Conservation (phyloP, 2,113 vertebrate species). For the Apodemus sylvaticus region DNA sequence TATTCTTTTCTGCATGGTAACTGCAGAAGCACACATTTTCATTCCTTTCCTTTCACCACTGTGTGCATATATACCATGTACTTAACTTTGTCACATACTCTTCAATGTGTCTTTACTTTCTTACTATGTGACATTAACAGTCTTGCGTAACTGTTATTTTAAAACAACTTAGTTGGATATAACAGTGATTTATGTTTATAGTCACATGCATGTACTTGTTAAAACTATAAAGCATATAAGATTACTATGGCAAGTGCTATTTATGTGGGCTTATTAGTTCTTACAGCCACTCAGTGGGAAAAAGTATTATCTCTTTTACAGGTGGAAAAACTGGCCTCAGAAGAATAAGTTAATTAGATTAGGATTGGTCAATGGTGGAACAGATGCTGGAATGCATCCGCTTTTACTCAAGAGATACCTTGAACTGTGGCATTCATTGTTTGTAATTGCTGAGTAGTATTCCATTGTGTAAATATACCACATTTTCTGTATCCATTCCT, state of each 20-base stretch:
- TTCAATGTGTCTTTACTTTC: background rate
- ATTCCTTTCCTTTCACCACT: background rate
- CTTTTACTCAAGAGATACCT: rapidly evolving
- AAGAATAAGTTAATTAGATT: background rate
- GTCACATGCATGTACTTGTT: background rate
- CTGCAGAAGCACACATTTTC: background rate
- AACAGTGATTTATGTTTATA: background rate
- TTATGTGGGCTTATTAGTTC: background rate
- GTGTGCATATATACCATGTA: too few species aligned
- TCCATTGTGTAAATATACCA: too few species aligned
- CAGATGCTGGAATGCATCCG: background rate
- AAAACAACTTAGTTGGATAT: background rate
- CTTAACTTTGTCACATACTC: background rate
- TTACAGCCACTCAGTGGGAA: background rate
- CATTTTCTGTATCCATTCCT: too few species aligned
- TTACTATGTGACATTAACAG: background rate
- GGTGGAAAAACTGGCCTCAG: background rate
- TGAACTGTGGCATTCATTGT: rapidly evolving
- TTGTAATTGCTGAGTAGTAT: too few species aligned
- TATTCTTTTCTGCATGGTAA: background rate
- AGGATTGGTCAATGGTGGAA: background rate
- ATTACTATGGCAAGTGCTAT: background rate
- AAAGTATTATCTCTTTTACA: background rate
- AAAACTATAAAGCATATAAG: background rate
- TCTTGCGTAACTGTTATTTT: background rate